These are phyloP conservation scores for Eupeodes latifasciatus DNA, from an alignment of 2,888 invertebrate species.

Conservation along the genomic window DNA sequence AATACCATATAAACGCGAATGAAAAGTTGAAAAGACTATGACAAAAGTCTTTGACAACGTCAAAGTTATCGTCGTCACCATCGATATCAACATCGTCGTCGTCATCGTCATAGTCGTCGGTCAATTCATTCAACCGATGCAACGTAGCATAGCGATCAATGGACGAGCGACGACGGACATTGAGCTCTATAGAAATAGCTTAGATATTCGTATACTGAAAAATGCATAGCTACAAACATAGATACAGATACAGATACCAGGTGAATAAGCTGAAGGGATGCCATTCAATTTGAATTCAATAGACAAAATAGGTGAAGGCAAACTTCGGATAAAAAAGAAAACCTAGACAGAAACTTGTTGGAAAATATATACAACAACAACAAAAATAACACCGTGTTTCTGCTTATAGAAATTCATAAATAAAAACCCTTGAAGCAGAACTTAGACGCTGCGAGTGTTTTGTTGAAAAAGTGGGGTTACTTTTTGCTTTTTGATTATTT, in stretches of 20 bases:
- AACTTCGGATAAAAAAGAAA: slow-evolving; percentile 39
- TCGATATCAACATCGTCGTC: too few species aligned
- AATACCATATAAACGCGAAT: slow-evolving; percentile 18
- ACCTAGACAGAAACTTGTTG: neutral
- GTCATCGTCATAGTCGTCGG: neutral
- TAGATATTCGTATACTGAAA: neutral
- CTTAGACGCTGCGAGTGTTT: neutral
- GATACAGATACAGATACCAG: neutral
- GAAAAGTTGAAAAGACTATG: slow-evolving; percentile 12
- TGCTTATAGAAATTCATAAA: slow-evolving; percentile 8
- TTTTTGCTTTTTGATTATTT: neutral
- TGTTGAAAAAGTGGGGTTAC: neutral
- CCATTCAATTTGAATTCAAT: slow-evolving; percentile 31
- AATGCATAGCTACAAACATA: neutral
- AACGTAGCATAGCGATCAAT: neutral
- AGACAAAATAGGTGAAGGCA: slow-evolving; percentile 46
- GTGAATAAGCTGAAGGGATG: slow-evolving; percentile 26
- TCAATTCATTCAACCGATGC: slow-evolving; percentile 32
- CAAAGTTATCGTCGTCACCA: neutral
- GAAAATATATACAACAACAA: neutral
- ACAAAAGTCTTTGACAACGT: slow-evolving; percentile 23
- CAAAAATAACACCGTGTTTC: neutral
- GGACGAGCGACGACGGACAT: neutral
- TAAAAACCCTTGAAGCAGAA: slow-evolving; percentile 16
- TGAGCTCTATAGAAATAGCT: neutral